Evolutionary conservation across 1,140 invertebrate species (phyloP).

Genomic region (Drosophila watanabei): DNA sequence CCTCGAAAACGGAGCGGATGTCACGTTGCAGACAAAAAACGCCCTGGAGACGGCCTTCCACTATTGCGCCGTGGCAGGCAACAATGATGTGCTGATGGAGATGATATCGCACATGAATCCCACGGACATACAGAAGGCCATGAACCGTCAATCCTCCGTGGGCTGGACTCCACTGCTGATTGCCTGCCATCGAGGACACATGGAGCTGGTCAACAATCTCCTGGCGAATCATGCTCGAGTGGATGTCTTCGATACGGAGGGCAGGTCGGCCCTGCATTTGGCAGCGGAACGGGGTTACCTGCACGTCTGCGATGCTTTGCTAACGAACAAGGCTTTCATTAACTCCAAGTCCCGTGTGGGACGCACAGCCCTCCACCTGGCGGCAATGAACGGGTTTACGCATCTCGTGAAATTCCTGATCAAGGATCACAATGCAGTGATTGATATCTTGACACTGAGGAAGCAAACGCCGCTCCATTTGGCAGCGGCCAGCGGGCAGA

Average conservation of each 20-base stretch:
- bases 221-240: slow-evolving; percentile 97
- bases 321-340: slow-evolving; percentile 99
- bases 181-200: slow-evolving; percentile 93
- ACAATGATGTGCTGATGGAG: slow-evolving; percentile 97
- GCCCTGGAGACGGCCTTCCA: slow-evolving; percentile 97
- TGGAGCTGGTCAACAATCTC: slow-evolving; percentile 94
- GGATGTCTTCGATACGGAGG: slow-evolving; percentile 99
- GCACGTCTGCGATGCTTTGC: slow-evolving; percentile 96
- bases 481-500: slow-evolving; percentile 96
- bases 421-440: slow-evolving; percentile 96
- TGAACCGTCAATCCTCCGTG: slow-evolving; percentile 95
- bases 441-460: slow-evolving; percentile 96
- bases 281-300: slow-evolving; percentile 97
- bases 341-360: slow-evolving; percentile 97
- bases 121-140: slow-evolving; percentile 94
- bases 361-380: slow-evolving; percentile 93
- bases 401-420: slow-evolving; percentile 95
- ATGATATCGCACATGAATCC: slow-evolving; percentile 96
- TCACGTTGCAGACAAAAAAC: slow-evolving; percentile 93
- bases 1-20: slow-evolving; percentile 95
- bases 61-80: slow-evolving; percentile 97
- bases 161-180: slow-evolving; percentile 99
- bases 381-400: slow-evolving; percentile 97
- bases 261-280: slow-evolving; percentile 97
- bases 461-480: slow-evolving; percentile 96